Base-by-base conservation (phyloP, 2,113 vertebrate species). In the Paracanthobrama guichenoti region DNA sequence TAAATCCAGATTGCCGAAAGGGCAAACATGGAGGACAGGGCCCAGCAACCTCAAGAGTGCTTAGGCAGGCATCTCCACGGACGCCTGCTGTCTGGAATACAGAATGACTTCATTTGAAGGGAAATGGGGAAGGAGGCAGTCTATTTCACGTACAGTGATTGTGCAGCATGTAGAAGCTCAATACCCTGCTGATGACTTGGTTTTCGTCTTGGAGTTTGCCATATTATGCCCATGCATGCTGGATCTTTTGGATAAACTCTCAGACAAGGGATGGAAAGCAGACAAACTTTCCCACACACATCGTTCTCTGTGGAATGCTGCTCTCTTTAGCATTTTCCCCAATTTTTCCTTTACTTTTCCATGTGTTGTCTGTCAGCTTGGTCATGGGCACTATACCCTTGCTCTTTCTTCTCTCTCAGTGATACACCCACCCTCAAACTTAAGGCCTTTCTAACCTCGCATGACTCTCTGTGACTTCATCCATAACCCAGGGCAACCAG, bases 401-500 rank as follows among this genome's bases (percentile, higher is more conserved):
- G 79, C 7, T 53, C 73, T 66, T 55, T 75, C 75, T 42, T 62
- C 35, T 35, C 71, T 22, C 13, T 48, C 14, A 35, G 53, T 69
- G 75, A 69, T 69, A 64, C 69, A 42, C 69, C 83, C n/a, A 69
- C 82, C 89, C 73, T 87, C 88, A 87, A 87, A 89, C 20, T 73
- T 79, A 85, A 59, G 86, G 87, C 89, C 89, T 75, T 81, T 87
- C 39, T 88, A 91, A 92, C 90, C 90, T 91, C 84, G 12, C 87
- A 90, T 83, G 86, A 89, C 86, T 90, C 57, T 13, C 59, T 82
- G 87, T 84, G 85, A 46, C 53, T 77, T 57, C 18, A 66, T 85
- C 89, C 87, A 89, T 93, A 89, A 83, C 92, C 91, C 86, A 67
- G 87, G 91, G 91, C 91, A 92, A 94, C 91, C 88, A 22, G 4